Percentiles rank a stretch among this genome's conserved stretches.
These are phyloP conservation scores for Melanotaenia duboulayi DNA, from an alignment of 2,113 vertebrate species.

Conservation along the genomic window DNA sequence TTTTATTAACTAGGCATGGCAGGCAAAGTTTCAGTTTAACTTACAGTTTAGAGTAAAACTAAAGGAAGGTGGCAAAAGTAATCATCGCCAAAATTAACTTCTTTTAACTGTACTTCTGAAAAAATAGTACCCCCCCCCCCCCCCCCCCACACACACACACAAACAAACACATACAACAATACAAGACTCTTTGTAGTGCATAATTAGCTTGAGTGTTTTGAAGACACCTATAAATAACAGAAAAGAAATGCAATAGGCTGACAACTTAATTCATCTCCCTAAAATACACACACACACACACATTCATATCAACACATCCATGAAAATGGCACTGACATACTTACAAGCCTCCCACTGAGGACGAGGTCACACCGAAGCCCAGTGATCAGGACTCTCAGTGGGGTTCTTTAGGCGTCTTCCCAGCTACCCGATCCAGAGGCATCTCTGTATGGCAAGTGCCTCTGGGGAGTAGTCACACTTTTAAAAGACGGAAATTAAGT, in stretches of 20 bases:
- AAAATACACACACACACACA: neutral
- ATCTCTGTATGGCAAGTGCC: conserved; percentile 63
- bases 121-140: neutral
- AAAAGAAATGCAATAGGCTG: conserved; percentile 52
- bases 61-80: neutral
- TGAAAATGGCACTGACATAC: conserved; percentile 32
- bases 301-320: conserved; percentile 32
- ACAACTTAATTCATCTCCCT: conserved; percentile 25
- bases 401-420: conserved; percentile 67
- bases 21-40: conserved; percentile 14
- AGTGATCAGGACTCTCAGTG: conserved; percentile 65
- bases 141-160: too few relatives aligned
- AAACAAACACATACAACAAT: too few relatives aligned
- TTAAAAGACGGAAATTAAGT: conserved; percentile 85
- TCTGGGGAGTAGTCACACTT: conserved; percentile 81
- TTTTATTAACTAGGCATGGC: conserved; percentile 28
- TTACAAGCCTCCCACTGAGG: conserved; percentile 59
- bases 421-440: conserved; percentile 66
- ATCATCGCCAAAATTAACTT: conserved; percentile 24
- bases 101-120: conserved; percentile 12
- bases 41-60: conserved; percentile 6
- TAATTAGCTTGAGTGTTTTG: conserved; percentile 43
- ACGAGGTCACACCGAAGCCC: conserved; percentile 61
- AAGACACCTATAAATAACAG: conserved; percentile 45
- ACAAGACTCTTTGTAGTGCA: conserved; percentile 8